Percentiles rank a stretch among this genome's conserved stretches.
Conservation (phyloP, 2,113 vertebrate species). For the Poecilia latipinna region DNA sequence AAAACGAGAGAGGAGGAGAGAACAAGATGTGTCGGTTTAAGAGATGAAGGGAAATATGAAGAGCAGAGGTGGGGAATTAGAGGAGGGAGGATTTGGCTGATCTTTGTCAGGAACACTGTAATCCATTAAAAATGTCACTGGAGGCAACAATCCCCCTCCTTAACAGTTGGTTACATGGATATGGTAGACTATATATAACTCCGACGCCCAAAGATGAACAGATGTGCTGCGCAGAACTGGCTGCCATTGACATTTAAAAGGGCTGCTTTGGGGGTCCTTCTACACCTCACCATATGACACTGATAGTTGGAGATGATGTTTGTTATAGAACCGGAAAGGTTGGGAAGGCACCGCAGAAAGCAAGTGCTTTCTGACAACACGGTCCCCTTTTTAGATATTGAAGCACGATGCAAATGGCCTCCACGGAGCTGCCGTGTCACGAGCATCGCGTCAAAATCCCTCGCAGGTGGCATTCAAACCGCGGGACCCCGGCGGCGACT, state of each 20-base stretch:
- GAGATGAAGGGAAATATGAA: conserved; percentile 58
- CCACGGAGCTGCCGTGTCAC: neutral
- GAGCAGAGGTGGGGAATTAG: conserved; percentile 59
- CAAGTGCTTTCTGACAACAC: conserved; percentile 38
- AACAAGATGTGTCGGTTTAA: conserved; percentile 29
- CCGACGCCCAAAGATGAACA: conserved; percentile 73
- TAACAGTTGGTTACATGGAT: conserved; percentile 79
- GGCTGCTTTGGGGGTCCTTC: conserved; percentile 65
- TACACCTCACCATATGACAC: conserved; percentile 72
- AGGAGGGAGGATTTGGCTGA: conserved; percentile 61
- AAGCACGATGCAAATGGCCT: conserved; percentile 45
- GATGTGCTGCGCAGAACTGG: conserved; percentile 70
- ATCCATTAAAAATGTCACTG: conserved; percentile 79
- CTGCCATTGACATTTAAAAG: conserved; percentile 76
- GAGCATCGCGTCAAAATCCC: conserved; percentile 46
- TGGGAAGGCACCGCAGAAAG: conserved; percentile 39
- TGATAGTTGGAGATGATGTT: conserved; percentile 52
- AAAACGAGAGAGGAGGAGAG: conserved; percentile 10
- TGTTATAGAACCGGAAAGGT: conserved; percentile 56
- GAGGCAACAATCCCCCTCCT: conserved; percentile 70
- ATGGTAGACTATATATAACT: conserved; percentile 76
- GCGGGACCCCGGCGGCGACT: conserved; percentile 34
- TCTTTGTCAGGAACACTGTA: conserved; percentile 69
- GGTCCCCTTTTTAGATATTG: conserved; percentile 4
- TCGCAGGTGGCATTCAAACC: conserved; percentile 60